Conservation (phyloP, 2,797 vertebrate genomes). For the Clarias fuscus region DNA sequence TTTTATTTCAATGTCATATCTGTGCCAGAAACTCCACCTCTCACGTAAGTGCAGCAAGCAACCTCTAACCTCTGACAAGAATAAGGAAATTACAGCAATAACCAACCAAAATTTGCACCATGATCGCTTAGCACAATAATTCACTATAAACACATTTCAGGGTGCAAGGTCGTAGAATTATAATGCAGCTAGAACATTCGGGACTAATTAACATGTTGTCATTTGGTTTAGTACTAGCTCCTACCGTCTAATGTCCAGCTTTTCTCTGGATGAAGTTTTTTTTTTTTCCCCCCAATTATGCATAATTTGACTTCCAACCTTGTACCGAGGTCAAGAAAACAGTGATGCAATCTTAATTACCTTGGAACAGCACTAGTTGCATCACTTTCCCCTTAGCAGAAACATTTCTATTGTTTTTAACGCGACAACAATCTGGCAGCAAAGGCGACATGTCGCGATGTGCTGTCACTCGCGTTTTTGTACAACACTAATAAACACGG, state of each 20-base stretch:
- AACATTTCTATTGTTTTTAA: constrained; percentile 38
- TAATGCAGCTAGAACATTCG: not conserved
- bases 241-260: not conserved
- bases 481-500: constrained; percentile 4
- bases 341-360: constrained; percentile 19
- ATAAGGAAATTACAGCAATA: not conserved
- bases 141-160: not conserved
- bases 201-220: not conserved
- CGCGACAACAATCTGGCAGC: constrained; percentile 28
- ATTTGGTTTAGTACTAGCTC: not conserved
- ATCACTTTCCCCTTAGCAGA: constrained; percentile 29
- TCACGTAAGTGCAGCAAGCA: not conserved
- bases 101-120: not conserved
- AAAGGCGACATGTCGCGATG: constrained; percentile 8
- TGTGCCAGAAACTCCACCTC: not conserved
- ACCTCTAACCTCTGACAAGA: not conserved
- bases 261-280: constrained; percentile 5
- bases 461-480: not conserved
- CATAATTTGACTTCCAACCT: not conserved
- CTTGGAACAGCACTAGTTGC: constrained; percentile 19
- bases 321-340: constrained; percentile 11
- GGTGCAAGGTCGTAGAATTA: not conserved
- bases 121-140: not conserved
- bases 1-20: not conserved
- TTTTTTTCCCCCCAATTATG: not conserved